Evolutionary conservation across 2,113 vertebrate genomes (phyloP).

Genomic region (Alouatta palliata): DNA sequence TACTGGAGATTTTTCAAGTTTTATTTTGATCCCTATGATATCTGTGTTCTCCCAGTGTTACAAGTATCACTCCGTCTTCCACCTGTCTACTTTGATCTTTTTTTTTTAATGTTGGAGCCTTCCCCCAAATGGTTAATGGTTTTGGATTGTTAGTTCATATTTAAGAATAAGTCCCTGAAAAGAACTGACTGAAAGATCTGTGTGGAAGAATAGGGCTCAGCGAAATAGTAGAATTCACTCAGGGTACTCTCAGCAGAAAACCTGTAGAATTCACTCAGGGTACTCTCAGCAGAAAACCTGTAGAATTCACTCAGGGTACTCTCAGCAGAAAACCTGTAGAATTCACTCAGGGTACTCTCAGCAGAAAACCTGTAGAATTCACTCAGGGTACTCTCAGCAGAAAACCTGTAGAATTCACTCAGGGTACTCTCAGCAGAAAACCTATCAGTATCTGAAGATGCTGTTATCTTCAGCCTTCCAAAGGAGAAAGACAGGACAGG

Average conservation of each 20-base stretch:
- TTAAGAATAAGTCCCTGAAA: background rate
- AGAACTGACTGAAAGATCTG: background rate
- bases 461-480: background rate
- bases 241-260: background rate
- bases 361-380: too few relatives aligned
- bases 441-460: background rate
- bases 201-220: background rate
- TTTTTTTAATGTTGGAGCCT: background rate
- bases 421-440: background rate
- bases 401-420: background rate
- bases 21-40: background rate
- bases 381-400: too few relatives aligned
- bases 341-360: background rate
- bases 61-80: background rate
- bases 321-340: background rate
- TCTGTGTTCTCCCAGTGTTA: background rate
- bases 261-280: too few relatives aligned
- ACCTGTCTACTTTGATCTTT: background rate
- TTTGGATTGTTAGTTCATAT: background rate
- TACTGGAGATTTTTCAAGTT: background rate
- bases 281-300: background rate
- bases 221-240: background rate
- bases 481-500: background rate
- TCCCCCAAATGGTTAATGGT: background rate
- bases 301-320: too few relatives aligned